Evolutionary conservation across 2,113 vertebrate genomes (phyloP), one percentile per base, ranked within the genome.

Genomic region (Circaetus gallicus): DNA sequence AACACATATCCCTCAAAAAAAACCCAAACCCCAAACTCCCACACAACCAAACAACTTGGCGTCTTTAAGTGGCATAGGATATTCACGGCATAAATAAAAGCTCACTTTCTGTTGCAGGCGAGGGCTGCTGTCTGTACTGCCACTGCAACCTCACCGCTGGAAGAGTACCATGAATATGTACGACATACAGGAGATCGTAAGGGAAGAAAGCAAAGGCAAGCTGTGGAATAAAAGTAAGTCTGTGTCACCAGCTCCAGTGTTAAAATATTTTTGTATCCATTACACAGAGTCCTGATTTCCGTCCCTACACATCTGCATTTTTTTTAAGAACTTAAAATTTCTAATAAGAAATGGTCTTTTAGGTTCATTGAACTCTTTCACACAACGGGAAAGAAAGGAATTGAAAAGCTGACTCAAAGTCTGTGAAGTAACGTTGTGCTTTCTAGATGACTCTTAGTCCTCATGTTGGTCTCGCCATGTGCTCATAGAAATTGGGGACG

Each of bases 101-200:
- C 20, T 82, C 17, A 4, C 56, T 78, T 87, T 62, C 25, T 52
- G 6, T 17, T 73, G 55, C 55, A 66, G 69, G 24, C 2, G 2
- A 43, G 31, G 25, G 32, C 29, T 88, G 25, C 65, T 72, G 38
- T 45, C n/a, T 3, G 4, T 53, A 4, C 25, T 62, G 59, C 47
- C 19, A 2, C 34, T 69, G 72, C 28, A 65, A 4, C 34, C 72
- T 81, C 59, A 19, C 34, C 10, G 11, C 42, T 59, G 26, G 74
- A 74, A 72, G 25, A 34, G 15, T 7, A 38, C 38, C 38, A 2
- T 21, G 21, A 36, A 34, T 31, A 38, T 12, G 9, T 36, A 10
- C 4, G 1, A 24, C 16, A 20, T 1, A 1, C 16, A 47, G 38
- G 29, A 90, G 19, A 50, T 13, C 0, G 0, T 28, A 74, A 62